phyloP scores from a whole-genome alignment of 37 sponge, comb jelly and placozoan genomes.

The Aplysina aerophoba region DNA sequence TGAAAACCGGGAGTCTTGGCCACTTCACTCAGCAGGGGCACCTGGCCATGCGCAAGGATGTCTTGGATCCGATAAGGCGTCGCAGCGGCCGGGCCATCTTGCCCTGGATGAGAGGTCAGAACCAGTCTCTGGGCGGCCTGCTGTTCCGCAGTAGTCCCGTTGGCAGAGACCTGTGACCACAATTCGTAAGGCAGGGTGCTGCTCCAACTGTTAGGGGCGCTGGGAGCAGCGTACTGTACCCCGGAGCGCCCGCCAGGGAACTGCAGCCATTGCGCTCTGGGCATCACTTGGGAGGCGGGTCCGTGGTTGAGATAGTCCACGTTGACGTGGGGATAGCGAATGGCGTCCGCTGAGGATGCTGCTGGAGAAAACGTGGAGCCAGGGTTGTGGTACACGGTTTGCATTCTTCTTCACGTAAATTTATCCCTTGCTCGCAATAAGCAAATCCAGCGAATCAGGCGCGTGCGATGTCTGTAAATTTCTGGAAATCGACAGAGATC shows the following conservation, averaged over 20 bases:
- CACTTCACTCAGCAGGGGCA: slow-evolving; percentile 57
- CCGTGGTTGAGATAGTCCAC: slow-evolving; percentile 15
- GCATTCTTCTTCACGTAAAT: too few species aligned
- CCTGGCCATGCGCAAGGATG: slow-evolving; percentile 61
- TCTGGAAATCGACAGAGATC: too few species aligned
- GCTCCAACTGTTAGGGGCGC: slow-evolving; percentile 15
- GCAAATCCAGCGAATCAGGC: too few species aligned
- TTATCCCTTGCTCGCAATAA: too few species aligned
- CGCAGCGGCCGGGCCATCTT: neutral
- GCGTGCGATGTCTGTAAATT: too few species aligned
- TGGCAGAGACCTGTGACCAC: neutral
- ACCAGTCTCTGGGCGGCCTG: neutral
- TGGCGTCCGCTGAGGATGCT: slow-evolving; percentile 11
- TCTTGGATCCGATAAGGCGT: slow-evolving; percentile 76
- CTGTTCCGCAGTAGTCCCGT: neutral
- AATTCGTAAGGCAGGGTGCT: slow-evolving; percentile 12
- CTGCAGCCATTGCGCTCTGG: slow-evolving; percentile 24
- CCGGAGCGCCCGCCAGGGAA: slow-evolving; percentile 3
- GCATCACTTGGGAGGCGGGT: neutral
- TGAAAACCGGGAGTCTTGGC: slow-evolving; percentile 69
- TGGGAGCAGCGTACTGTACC: neutral
- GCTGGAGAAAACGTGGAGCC: slow-evolving; percentile 10
- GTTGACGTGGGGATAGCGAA: slow-evolving; percentile 16
- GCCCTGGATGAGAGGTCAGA: neutral
- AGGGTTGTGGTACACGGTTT: neutral